Conservation (phyloP, 2,113 vertebrate genomes). For the Probosciger aterrimus region DNA sequence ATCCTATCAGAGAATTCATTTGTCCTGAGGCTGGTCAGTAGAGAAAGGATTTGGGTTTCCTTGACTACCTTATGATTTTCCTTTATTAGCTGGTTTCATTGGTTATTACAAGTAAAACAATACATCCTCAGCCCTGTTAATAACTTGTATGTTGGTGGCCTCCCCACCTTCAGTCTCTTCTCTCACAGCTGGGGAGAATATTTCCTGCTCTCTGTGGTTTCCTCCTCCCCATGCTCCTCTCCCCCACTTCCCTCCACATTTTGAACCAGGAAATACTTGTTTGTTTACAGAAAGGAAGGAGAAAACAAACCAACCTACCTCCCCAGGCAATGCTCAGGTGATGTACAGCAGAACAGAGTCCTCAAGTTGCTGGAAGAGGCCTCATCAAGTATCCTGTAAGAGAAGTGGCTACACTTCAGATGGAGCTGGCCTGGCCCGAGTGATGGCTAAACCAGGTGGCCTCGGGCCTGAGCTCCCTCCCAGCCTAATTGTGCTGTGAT, state of each 20-base stretch:
- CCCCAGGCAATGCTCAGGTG: background rate
- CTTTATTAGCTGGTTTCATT: background rate
- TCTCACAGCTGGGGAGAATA: background rate
- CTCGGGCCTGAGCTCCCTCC: background rate
- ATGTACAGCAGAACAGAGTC: rapidly evolving
- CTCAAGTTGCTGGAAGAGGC: rapidly evolving
- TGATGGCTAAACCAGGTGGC: background rate
- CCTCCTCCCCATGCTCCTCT: background rate
- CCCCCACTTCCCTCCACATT: background rate
- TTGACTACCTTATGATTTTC: background rate
- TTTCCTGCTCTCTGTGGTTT: background rate
- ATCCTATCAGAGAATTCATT: background rate
- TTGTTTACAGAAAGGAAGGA: background rate
- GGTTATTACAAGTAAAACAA: background rate
- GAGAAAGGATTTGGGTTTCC: background rate
- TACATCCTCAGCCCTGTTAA: background rate
- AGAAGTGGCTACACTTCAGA: background rate
- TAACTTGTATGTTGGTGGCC: background rate
- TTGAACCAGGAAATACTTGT: background rate
- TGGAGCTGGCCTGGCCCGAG: background rate
- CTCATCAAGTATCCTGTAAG: background rate
- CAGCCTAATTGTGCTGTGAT: background rate
- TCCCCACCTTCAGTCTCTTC: background rate
- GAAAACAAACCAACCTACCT: background rate
- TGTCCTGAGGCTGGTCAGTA: background rate